These are phyloP conservation scores for Mactra quadrangularis DNA, from an alignment of 1,140 invertebrate species.

Conservation along the genomic window DNA sequence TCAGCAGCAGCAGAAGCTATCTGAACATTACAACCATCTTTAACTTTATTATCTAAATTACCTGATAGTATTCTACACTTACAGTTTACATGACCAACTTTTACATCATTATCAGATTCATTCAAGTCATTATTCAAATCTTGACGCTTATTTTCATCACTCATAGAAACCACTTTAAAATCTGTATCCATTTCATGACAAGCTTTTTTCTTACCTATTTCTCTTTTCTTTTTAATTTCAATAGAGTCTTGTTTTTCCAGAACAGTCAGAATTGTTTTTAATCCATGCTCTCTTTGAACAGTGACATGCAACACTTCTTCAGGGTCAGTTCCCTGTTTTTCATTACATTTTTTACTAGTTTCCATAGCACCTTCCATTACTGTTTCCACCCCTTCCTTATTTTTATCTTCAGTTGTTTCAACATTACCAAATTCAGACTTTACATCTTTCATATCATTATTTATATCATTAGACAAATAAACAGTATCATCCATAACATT, in stretches of 20 bases:
- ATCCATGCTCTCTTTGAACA: constrained; percentile 17
- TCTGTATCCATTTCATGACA: too few relatives aligned
- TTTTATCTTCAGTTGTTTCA: background rate
- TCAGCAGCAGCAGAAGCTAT: too few relatives aligned
- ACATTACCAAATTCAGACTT: background rate
- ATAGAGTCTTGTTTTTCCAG: constrained; percentile 38
- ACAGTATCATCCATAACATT: background rate
- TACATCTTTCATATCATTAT: background rate
- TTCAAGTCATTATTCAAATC: too few relatives aligned
- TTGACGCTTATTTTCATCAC: too few relatives aligned
- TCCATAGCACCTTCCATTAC: too few relatives aligned
- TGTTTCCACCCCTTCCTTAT: background rate
- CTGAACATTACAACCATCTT: too few relatives aligned
- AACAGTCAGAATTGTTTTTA: constrained; percentile 30
- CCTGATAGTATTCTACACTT: too few relatives aligned
- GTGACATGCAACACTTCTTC: constrained; percentile 12
- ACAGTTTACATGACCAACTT: too few relatives aligned
- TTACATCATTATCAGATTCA: too few relatives aligned
- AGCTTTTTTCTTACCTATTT: constrained; percentile 7
- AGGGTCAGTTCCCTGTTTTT: background rate
- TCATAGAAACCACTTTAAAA: too few relatives aligned
- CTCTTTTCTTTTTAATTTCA: constrained; percentile 6
- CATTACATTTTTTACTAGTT: background rate
- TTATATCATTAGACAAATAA: background rate
- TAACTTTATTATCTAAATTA: too few relatives aligned